These are phyloP conservation scores for Mamestra brassicae DNA, from an alignment of 2,888 invertebrate genomes.

Conservation along the genomic window DNA sequence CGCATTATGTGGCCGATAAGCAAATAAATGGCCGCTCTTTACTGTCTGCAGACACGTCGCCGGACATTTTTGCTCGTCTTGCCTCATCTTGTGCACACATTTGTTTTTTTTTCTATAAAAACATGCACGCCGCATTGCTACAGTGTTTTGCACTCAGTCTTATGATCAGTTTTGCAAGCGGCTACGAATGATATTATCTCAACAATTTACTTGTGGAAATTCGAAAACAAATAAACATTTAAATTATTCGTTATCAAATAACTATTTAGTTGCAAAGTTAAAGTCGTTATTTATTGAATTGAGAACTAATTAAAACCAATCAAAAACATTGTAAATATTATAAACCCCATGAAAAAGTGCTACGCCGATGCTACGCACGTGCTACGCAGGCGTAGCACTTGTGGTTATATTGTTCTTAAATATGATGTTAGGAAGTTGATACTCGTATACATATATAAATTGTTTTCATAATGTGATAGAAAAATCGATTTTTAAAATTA, in stretches of 20 bases:
- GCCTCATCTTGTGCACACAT: conserved; percentile 56
- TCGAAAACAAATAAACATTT: conserved; percentile 24
- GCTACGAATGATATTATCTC: conserved; percentile 14
- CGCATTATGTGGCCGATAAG: conserved; percentile 88
- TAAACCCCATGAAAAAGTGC: conserved; percentile 17
- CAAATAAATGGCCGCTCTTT: conserved; percentile 82
- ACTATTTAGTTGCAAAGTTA: conserved; percentile 14
- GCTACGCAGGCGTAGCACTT: conserved; percentile 52
- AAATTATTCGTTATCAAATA: conserved; percentile 20
- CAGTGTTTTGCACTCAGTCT: conserved; percentile 43
- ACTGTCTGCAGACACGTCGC: conserved; percentile 69
- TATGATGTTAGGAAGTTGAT: background rate
- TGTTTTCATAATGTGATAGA: background rate
- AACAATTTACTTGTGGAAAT: conserved; percentile 15
- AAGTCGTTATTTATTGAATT: conserved; percentile 23
- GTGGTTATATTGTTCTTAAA: background rate
- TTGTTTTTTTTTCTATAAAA: conserved; percentile 36
- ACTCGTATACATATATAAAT: background rate
- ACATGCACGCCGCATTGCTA: conserved; percentile 49
- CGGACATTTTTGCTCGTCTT: conserved; percentile 65
- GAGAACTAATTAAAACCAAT: background rate
- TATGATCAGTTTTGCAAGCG: conserved; percentile 28
- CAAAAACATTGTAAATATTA: background rate
- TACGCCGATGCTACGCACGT: conserved; percentile 43
- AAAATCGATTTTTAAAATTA: background rate